Conservation (phyloP, 2,113 vertebrate species). For the Haliaeetus leucogaster region DNA sequence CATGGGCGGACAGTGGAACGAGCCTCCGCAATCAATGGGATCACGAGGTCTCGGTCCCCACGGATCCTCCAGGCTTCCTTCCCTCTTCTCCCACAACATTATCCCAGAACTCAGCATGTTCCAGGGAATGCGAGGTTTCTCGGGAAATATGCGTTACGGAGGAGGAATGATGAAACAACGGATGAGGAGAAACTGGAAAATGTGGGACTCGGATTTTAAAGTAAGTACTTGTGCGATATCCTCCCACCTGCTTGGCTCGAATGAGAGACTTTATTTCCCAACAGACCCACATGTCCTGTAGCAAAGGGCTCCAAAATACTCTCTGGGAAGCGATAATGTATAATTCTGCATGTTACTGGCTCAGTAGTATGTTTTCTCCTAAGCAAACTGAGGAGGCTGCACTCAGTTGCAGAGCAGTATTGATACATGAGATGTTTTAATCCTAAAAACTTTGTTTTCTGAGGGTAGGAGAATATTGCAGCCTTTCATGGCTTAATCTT, state of each 20-base stretch:
- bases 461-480: neutral
- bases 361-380: neutral
- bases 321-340: fast-evolving
- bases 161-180: slow-evolving; percentile 84
- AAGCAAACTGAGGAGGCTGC: neutral
- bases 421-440: neutral
- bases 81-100: slow-evolving; percentile 91
- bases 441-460: neutral
- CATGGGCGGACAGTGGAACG: slow-evolving; percentile 78
- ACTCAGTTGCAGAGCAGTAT: neutral
- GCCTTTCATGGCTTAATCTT: neutral
- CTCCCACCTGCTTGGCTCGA: neutral
- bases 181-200: slow-evolving; percentile 82
- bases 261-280: neutral
- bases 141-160: slow-evolving; percentile 83
- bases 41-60: slow-evolving; percentile 74
- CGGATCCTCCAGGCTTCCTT: slow-evolving; percentile 86
- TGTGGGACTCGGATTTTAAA: slow-evolving; percentile 72
- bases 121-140: slow-evolving; percentile 83
- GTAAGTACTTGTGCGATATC: slow-evolving; percentile 71
- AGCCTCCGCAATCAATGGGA: slow-evolving; percentile 70
- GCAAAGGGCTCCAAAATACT: neutral
- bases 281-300: fast-evolving
- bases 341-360: neutral
- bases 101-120: slow-evolving; percentile 76